These are phyloP conservation scores for Aspidiotus rigidus DNA, from an alignment of 2,888 invertebrate species.

Conservation along the genomic window DNA sequence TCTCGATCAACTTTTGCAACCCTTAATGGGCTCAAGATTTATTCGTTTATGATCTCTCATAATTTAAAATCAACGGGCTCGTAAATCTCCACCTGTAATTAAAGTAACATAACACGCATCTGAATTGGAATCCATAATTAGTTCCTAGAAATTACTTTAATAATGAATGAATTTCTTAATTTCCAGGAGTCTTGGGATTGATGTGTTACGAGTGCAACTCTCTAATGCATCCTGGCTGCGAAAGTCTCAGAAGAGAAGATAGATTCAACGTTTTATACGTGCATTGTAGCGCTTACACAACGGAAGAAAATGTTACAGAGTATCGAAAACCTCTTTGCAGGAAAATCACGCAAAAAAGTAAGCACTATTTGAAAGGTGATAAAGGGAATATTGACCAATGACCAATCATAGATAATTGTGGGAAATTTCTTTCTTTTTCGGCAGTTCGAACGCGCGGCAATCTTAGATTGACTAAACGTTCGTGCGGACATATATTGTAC, in stretches of 20 bases:
- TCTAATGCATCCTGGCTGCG: conserved; percentile 48
- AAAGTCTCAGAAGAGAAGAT: not conserved
- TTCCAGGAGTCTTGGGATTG: conserved; percentile 39
- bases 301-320: conserved; percentile 36
- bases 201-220: conserved; percentile 70
- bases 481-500: conserved; percentile 48
- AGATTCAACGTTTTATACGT: no score
- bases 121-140: no score
- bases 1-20: no score
- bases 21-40: no score
- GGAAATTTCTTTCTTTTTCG: not conserved
- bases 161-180: no score
- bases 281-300: conserved; percentile 27
- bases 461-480: conserved; percentile 49
- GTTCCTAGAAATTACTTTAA: no score
- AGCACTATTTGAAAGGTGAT: conserved; percentile 39
- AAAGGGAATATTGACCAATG: conserved; percentile 17
- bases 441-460: conserved; percentile 41
- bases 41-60: no score
- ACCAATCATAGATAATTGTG: not conserved
- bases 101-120: no score
- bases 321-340: conserved; percentile 54
- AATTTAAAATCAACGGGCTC: no score
- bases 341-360: conserved; percentile 57
- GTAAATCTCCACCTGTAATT: no score